A percentile compares a stretch with the other conserved stretches of the same genome.
Evolutionary conservation across 2,797 vertebrate species (phyloP).

Genomic region (Lutjanus argentimaculatus): DNA sequence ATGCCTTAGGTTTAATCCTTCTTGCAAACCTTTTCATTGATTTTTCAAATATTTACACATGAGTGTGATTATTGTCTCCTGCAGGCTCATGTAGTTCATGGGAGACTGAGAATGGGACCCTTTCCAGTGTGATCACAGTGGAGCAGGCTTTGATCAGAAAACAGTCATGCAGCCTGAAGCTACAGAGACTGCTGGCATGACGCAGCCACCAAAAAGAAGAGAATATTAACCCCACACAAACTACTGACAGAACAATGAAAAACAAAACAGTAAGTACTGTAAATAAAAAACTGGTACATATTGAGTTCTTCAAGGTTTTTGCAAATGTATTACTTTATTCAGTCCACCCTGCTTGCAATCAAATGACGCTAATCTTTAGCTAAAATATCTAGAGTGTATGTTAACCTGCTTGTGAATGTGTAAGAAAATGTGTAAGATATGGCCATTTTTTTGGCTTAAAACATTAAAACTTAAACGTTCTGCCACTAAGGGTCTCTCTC

Average conservation of each 20-base stretch:
- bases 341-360: neutral
- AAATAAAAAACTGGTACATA: neutral
- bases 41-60: conserved; percentile 62
- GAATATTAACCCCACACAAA: conserved; percentile 14
- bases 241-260: conserved; percentile 1
- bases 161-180: conserved; percentile 52
- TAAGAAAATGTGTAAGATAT: too few species aligned
- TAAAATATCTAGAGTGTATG: neutral
- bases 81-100: conserved; percentile 53
- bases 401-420: neutral
- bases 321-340: neutral
- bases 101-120: conserved; percentile 64
- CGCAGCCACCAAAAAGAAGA: conserved; percentile 12
- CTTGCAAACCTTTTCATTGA: conserved; percentile 30
- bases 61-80: conserved; percentile 50
- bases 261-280: neutral
- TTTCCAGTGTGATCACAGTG: conserved; percentile 48
- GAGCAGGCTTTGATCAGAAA: conserved; percentile 64
- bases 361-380: neutral
- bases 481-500: too few species aligned
- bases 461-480: too few species aligned
- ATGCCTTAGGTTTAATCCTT: conserved; percentile 19
- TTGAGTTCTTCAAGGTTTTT: neutral
- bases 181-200: conserved; percentile 44
- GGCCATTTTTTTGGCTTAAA: too few species aligned